Conservation (phyloP, 2,113 vertebrate genomes). For the Rissa tridactyla region DNA sequence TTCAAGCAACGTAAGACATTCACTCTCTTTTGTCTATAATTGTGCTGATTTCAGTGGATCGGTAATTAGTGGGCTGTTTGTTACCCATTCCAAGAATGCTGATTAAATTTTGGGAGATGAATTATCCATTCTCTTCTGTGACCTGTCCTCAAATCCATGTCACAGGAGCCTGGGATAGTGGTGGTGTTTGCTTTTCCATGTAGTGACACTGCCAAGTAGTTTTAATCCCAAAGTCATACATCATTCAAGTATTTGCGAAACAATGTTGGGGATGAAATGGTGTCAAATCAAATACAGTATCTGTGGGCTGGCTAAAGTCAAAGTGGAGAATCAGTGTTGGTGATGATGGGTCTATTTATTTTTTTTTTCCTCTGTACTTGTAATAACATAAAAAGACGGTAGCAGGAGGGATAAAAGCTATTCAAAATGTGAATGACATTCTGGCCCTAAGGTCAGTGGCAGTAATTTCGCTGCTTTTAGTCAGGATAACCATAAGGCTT, state of each 20-base stretch:
- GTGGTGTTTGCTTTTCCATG: not conserved
- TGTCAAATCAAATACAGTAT: not conserved
- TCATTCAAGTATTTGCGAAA: not conserved
- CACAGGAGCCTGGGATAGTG: not conserved
- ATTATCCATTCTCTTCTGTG: not conserved
- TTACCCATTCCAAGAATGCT: not conserved
- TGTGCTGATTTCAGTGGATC: not conserved
- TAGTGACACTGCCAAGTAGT: not conserved
- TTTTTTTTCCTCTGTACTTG: not conserved
- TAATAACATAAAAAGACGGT: not conserved
- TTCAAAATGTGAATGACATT: not conserved
- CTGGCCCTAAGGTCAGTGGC: not conserved
- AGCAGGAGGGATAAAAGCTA: not conserved
- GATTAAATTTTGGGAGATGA: not conserved
- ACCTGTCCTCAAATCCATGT: not conserved
- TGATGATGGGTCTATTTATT: not conserved
- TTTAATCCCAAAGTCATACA: not conserved
- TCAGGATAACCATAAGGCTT: not conserved
- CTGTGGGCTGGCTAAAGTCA: not conserved
- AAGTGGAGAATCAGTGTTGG: not conserved
- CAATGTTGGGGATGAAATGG: not conserved
- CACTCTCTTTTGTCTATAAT: not conserved
- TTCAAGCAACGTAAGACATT: slow-evolving; percentile 86
- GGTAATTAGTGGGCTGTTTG: not conserved
- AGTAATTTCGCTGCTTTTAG: not conserved